Conservation (phyloP, 2,888 invertebrate species). For the Acleris sparsana region DNA sequence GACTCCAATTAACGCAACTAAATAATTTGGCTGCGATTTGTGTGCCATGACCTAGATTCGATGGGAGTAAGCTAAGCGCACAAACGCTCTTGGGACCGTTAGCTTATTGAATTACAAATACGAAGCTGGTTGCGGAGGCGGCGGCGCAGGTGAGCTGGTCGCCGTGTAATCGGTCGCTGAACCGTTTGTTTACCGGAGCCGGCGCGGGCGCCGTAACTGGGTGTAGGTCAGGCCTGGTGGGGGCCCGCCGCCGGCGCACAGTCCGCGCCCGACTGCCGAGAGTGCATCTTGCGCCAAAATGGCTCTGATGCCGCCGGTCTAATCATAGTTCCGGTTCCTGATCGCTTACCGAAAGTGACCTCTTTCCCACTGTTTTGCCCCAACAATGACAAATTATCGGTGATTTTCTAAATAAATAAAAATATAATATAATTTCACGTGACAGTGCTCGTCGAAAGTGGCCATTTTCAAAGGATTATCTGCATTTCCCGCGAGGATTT, state of each 20-base stretch:
- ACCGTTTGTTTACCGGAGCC: conserved; percentile 80
- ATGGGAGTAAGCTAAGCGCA: conserved; percentile 61
- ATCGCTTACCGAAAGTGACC: conserved; percentile 64
- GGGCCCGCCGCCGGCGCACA: conserved; percentile 56
- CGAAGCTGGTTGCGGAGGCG: conserved; percentile 52
- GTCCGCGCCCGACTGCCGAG: conserved; percentile 66
- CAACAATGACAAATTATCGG: conserved; percentile 65
- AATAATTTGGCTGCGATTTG: conserved; percentile 54
- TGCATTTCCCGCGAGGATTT: conserved; percentile 46
- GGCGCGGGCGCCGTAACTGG: conserved; percentile 61
- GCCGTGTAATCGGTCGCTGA: conserved; percentile 79
- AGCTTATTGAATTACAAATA: conserved; percentile 78
- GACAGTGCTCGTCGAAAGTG: conserved; percentile 70
- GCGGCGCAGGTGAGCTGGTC: conserved; percentile 55
- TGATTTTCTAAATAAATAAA: conserved; percentile 48
- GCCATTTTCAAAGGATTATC: conserved; percentile 62
- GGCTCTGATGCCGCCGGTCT: conserved; percentile 55
- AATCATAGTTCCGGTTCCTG: conserved; percentile 52
- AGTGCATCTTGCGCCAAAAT: conserved; percentile 66
- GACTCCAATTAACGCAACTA: conserved; percentile 40
- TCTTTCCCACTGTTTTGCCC: conserved; percentile 61
- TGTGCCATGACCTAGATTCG: conserved; percentile 62
- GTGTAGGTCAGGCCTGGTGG: conserved; percentile 78
- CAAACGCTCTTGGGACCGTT: conserved; percentile 71
- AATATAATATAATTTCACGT: conserved; percentile 50